Evolutionary conservation across 2,888 invertebrate genomes (phyloP), one percentile per base, ranked within the genome.

Genomic region (Mycogona germanica): DNA sequence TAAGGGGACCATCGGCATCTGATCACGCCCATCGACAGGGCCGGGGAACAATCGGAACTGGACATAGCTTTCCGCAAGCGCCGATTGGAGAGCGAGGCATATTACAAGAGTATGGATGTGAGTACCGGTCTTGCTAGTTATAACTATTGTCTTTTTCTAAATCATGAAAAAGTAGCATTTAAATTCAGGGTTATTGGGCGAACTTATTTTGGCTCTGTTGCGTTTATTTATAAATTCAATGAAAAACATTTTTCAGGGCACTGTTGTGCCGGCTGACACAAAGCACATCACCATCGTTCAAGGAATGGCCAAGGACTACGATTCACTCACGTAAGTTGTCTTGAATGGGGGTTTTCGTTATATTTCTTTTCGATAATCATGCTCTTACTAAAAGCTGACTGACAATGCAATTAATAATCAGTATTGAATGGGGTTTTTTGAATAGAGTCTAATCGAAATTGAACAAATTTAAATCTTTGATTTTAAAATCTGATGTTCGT

Each of bases 261-360:
- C n/a, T 32, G 42, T 23, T 17, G 29, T 25, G 29, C 25, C 48
- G 17, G 41, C 48, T 19, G 54, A 50, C 23, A 29, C 58, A 35
- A 56, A 60, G 28, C 56, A 57, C 35, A 38, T 56, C 4, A 56
- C 61, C 32, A 51, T 59, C 46, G 60, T 58, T n/a, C 58, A 80
- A 70, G 87, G 86, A 66, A 87, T 89, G 87, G 89, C 89, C 1
- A 82, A 85, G 63, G 81, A 80, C 69, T 89, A 89, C 66, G 81
- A 88, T 69, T 80, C 83, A 62, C 84, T 72, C 66, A 73, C 89
- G 89, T 89, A 77, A 84, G 87, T 81, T 54, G 19, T 30, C n/a
- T n/a, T n/a, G n/a, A n/a, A n/a, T n/a, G n/a, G n/a, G n/a, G n/a
- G n/a, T n/a, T n/a, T n/a, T 19, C 26, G 5, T 19, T 26, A 23